Conservation (phyloP, 2,113 vertebrate genomes). For the Microcebus murinus region DNA sequence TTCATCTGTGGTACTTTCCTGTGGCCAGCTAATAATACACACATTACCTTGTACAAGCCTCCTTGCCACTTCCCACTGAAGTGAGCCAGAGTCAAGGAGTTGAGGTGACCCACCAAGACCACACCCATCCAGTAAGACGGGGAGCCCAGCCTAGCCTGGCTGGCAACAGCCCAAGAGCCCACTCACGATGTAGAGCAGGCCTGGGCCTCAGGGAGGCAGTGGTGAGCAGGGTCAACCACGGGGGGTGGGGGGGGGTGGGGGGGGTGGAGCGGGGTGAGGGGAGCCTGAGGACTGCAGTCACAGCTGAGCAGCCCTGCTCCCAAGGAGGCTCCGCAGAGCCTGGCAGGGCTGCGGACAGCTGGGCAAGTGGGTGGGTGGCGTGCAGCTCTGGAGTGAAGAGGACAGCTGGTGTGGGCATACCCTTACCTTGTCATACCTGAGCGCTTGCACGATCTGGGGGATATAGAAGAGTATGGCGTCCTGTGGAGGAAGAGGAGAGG, state of each 20-base stretch:
- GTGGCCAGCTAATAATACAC: not conserved
- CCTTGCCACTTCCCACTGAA: not conserved
- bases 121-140: not conserved
- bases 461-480: constrained; percentile 99
- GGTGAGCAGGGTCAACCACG: not conserved
- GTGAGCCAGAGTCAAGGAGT: not conserved
- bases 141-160: not conserved
- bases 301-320: not conserved
- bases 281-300: not conserved
- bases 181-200: not conserved
- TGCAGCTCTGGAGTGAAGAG: not conserved
- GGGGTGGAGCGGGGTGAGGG: not conserved
- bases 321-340: not conserved
- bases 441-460: constrained; percentile 97
- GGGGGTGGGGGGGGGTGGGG: not conserved
- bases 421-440: constrained; percentile 96
- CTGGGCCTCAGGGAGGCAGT: not conserved
- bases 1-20: not conserved
- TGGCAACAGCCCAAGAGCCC: not conserved
- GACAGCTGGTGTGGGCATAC: not conserved
- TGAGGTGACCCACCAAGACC: not conserved
- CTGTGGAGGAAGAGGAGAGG: constrained; percentile 78
- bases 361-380: not conserved
- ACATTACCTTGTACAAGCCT: not conserved
- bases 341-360: not conserved